phyloP scores from a whole-genome alignment of 2,888 invertebrate genomes.

The Epirrhoe tristata region DNA sequence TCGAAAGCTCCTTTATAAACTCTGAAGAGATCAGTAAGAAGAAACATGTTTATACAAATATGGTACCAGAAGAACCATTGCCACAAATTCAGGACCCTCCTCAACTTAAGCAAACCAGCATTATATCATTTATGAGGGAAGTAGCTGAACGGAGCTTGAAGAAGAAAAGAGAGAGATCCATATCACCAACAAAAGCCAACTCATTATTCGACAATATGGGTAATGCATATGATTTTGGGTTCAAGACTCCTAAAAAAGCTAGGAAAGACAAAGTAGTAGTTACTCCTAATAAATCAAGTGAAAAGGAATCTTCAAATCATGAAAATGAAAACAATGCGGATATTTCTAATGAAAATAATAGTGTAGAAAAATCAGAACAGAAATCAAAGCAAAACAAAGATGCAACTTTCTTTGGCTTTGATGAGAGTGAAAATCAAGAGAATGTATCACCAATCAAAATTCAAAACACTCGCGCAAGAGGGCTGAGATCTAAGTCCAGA shows the following conservation, averaged over 20 bases:
- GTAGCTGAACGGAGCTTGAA: slow-evolving; percentile 68
- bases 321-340: slow-evolving; percentile 39
- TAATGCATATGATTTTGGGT: slow-evolving; percentile 39
- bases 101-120: slow-evolving; percentile 75
- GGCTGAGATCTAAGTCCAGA: slow-evolving; percentile 58
- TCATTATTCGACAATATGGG: slow-evolving; percentile 59
- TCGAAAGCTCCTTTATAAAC: slow-evolving; percentile 75
- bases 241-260: slow-evolving; percentile 45
- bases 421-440: slow-evolving; percentile 75
- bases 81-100: slow-evolving; percentile 56
- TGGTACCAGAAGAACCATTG: slow-evolving; percentile 55
- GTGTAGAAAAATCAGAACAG: slow-evolving; percentile 43
- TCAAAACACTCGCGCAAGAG: slow-evolving; percentile 50
- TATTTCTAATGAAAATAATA: slow-evolving; percentile 41
- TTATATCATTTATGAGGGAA: slow-evolving; percentile 78
- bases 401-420: slow-evolving; percentile 77
- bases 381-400: slow-evolving; percentile 55
- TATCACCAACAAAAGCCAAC: slow-evolving; percentile 62
- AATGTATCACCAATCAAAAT: slow-evolving; percentile 71
- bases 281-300: slow-evolving; percentile 45
- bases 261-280: slow-evolving; percentile 37
- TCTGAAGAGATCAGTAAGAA: slow-evolving; percentile 63
- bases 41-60: slow-evolving; percentile 78
- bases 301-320: slow-evolving; percentile 49
- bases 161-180: slow-evolving; percentile 60